These are phyloP conservation scores for Agrochola macilenta DNA, from an alignment of 2,888 invertebrate species.

Conservation along the genomic window DNA sequence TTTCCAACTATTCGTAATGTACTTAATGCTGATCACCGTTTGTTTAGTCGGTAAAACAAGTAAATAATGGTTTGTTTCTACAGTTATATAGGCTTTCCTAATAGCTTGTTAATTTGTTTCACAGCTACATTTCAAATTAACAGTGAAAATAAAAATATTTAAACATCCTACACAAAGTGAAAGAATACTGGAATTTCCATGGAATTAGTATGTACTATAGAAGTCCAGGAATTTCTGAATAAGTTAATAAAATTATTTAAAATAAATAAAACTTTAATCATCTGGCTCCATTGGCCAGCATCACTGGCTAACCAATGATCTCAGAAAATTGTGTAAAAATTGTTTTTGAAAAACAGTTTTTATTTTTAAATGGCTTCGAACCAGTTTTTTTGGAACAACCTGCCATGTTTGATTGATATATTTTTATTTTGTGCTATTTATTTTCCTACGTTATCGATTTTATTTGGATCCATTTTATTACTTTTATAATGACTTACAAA, in stretches of 20 bases:
- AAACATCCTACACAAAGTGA: neutral
- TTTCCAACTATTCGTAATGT: conserved; percentile 22
- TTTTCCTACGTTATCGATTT: too few species aligned
- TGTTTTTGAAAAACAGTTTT: too few species aligned
- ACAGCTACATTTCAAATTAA: neutral
- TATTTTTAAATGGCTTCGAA: neutral
- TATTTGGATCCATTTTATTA: neutral
- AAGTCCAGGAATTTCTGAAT: neutral
- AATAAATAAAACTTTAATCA: neutral
- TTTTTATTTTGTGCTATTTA: neutral
- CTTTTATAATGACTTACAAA: neutral
- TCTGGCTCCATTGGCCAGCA: neutral
- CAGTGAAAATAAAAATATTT: neutral
- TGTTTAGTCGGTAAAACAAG: conserved; percentile 4
- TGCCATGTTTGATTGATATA: neutral
- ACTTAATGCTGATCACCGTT: conserved; percentile 7
- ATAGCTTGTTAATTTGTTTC: neutral
- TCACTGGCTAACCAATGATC: neutral
- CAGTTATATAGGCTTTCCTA: neutral
- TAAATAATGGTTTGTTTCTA: conserved; percentile 7
- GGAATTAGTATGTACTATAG: neutral
- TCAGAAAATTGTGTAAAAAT: neutral
- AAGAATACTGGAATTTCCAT: neutral
- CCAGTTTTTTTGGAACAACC: neutral
- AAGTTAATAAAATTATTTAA: neutral